Base-by-base conservation (phyloP, 1,140 invertebrate species). In the Harlomillsia oculata region DNA sequence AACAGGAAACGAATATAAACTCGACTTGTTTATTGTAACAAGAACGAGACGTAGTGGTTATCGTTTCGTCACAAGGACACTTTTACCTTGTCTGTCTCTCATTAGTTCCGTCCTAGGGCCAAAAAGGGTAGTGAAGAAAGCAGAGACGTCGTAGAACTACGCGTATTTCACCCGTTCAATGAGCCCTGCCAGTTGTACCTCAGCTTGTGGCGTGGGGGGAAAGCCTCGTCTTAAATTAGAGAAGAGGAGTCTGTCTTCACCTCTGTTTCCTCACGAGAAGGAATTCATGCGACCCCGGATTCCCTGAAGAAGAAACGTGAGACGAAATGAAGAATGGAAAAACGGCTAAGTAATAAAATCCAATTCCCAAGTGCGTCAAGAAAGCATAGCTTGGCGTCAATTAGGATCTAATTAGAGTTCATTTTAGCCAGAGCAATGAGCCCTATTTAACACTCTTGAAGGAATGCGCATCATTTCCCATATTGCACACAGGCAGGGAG, bases 401-500 rank as follows among this genome's bases (percentile, higher is more conserved):
- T 60, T 60, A 60, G 59, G 26, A 50, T 60, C 59, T 60, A 60
- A 60, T 60, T 60, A 60, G 59, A 60, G 46, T 52, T 60, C 55
- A 57, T 57, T 57, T 57, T 57, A 57, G 55, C 55, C n/a, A 43
- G 49, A 44, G 41, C 53, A 56, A n/a, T n/a, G 32, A 57, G 32
- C 41, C 37, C 46, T 48, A 57, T 57, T 57, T 51, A 57, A 46
- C 46, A 57, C 46, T 43, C 20, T 34, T 20, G 30, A n/a, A 20
- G 44, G 44, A 48, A 39, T 44, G 39, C 32, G 37, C 26, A 43
- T 50, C 32, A 49, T 56, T 56, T 50, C 45, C 23, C 40, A 56
- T 51, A 55, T 43, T 54, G 48, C 51, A 32, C 50, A 53, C 36
- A 30, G n/a, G n/a, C n/a, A n/a, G 57, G 45, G 46, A 54, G 50